Conservation (phyloP, 2,113 vertebrate genomes). For the Eclectus roratus region DNA sequence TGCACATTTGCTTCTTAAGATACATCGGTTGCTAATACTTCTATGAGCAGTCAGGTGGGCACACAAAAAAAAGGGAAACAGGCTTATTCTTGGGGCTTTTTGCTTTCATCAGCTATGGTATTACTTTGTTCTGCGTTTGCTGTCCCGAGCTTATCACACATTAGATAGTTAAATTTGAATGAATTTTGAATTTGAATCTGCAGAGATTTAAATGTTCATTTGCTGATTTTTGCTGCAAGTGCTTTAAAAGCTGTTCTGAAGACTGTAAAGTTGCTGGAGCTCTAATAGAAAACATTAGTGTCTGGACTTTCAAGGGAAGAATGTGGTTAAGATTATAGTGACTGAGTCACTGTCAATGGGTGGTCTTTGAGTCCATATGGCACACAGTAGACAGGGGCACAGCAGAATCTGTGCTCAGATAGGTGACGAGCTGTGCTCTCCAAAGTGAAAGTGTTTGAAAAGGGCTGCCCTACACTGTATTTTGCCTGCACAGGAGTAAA, state of each 20-base stretch:
- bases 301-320: conserved; percentile 19
- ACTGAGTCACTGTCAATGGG: conserved; percentile 37
- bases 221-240: neutral
- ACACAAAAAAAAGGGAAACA: neutral
- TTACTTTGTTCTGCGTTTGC: neutral
- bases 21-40: neutral
- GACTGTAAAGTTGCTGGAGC: neutral
- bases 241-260: neutral
- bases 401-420: neutral
- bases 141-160: neutral
- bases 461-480: neutral
- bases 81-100: neutral
- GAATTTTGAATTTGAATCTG: neutral
- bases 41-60: neutral
- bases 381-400: neutral
- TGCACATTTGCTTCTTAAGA: neutral
- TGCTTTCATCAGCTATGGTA: neutral
- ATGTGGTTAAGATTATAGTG: conserved; percentile 25
- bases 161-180: neutral
- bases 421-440: neutral
- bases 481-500: neutral
- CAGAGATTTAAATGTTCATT: neutral
- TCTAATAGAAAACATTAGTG: conserved; percentile 30
- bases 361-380: conserved; percentile 29
- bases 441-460: neutral